Evolutionary conservation across 2,113 vertebrate genomes (phyloP), one percentile per base, ranked within the genome.

Genomic region (Circaetus cinerascens): DNA sequence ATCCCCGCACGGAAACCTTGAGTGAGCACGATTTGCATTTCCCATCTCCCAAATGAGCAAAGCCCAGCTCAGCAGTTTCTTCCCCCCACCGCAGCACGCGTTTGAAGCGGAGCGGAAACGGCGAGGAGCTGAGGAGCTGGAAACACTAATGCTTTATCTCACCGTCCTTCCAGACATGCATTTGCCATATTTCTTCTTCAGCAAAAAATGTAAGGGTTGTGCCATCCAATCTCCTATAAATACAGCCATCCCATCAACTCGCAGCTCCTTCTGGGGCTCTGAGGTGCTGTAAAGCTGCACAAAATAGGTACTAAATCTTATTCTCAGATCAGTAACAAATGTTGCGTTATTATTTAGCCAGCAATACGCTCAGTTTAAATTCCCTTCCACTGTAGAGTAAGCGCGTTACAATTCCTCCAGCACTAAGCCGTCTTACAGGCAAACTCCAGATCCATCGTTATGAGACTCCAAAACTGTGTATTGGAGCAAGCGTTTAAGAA

Each of bases 1-100:
- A 21, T 76, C 81, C 77, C 55, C 3, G 0, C 75, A 7, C 0
- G 12, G 38, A 29, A 59, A n/a, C 66, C 72, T 15, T 3, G 15
- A 43, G n/a, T 1, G 0, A n/a, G 51, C 36, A 0, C 3, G 2
- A n/a, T 9, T 56, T 11, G 27, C 32, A 1, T 20, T n/a, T 81
- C 69, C 57, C 62, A 3, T 56, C 86, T 75, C 83, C 88, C 85
- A 34, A 9, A 43, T 0, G 14, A 46, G 66, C 75, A 21, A 7
- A 77, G 46, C 34, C 46, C 81, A n/a, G 1, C 74, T 67, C 79
- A 87, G 86, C 69, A 27, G 17, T 46, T 64, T 30, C 73, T 10
- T 12, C 30, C 51, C 53, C 36, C 25, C 60, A 15, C 17, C 4
- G 12, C 41, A 25, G 38, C 59, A 2, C 4, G 12, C 3, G 27